Base-by-base conservation (phyloP, 92 coral and sea anemone genomes). In the Virgularia gustaviana region DNA sequence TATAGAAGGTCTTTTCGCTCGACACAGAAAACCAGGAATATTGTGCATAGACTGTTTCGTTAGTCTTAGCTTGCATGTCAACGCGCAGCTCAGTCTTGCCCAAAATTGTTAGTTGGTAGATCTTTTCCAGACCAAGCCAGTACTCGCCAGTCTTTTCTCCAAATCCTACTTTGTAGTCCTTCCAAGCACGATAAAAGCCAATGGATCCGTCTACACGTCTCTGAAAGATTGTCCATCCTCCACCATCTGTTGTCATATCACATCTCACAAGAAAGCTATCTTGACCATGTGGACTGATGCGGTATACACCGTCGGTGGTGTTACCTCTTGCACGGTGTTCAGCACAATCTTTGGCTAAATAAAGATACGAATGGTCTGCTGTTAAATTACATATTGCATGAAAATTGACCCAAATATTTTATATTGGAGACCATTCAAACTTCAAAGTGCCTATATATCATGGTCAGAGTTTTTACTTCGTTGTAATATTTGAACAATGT, bases 121-220 rank as follows among this genome's bases (percentile, higher is more conserved):
- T 70, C 64, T 49, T 70, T 25, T 70, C 76, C 18, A 70, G 55
- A 18, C 75, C 75, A 15, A 68, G 63, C 75, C 75, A 68, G 31
- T 38, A 65, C 42, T 65, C 73, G 10, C 58, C 73, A 22, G 1
- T 65, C 51, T 10, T 6, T 4, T 22, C 42, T 30, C 75, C 75
- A 30, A 68, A 68, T 7, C 75, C 75, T 27, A 38, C 22, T 39
- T 68, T 68, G 75, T 68, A 68, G 15, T 70, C 76, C 28, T 15
- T 33, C 76, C 63, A 70, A 18, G 41, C 34, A 38, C 76, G 49
- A 29, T 27, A 68, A 25, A 68, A 68, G 18, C 49, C 28, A 4
- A 38, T 61, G 19, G 64, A 44, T 11, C 76, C 76, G 34, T 70
- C 64, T 24, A 68, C 33, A 51, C 75, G 42, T 30, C 27, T 70